Percentiles rank a stretch among this genome's conserved stretches.
phyloP scores from a whole-genome alignment of 2,113 vertebrate genomes.

The Tragelaphus scriptus region DNA sequence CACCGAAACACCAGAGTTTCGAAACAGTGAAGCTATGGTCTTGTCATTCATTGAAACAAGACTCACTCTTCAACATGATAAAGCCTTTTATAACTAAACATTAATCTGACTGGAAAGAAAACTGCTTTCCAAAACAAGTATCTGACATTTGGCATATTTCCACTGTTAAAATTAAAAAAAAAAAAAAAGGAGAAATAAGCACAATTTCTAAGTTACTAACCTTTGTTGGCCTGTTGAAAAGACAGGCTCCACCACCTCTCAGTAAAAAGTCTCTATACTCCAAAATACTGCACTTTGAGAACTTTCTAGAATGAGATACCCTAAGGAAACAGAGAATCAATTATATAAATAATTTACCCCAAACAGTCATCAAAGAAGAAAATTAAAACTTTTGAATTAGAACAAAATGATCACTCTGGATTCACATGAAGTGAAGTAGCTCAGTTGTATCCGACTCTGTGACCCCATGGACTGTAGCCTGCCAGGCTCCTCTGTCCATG shows the following conservation, averaged over 20 bases:
- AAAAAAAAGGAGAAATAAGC: neutral
- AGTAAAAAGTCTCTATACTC: constrained; percentile 95
- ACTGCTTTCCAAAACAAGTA: neutral
- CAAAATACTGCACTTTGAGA: constrained; percentile 96
- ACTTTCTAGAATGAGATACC: constrained; percentile 91
- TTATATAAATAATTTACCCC: constrained; percentile 44
- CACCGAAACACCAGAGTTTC: neutral
- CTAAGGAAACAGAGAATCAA: constrained; percentile 78
- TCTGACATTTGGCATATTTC: neutral
- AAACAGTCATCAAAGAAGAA: constrained; percentile 39
- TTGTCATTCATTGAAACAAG: neutral
- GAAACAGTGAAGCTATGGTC: neutral
- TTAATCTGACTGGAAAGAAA: neutral
- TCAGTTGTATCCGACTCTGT: neutral
- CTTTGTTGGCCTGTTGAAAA: constrained; percentile 97
- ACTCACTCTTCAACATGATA: neutral
- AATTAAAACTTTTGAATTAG: neutral
- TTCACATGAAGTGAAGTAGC: neutral
- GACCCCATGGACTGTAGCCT: neutral
- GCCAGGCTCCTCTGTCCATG: neutral
- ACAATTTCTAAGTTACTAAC: constrained; percentile 75
- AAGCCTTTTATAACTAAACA: neutral
- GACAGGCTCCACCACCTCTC: constrained; percentile 94
- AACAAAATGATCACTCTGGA: neutral
- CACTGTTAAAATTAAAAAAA: neutral